Evolutionary conservation across 2,113 vertebrate species (phyloP), one percentile per base, ranked within the genome.

Genomic region (Holacanthus passer): DNA sequence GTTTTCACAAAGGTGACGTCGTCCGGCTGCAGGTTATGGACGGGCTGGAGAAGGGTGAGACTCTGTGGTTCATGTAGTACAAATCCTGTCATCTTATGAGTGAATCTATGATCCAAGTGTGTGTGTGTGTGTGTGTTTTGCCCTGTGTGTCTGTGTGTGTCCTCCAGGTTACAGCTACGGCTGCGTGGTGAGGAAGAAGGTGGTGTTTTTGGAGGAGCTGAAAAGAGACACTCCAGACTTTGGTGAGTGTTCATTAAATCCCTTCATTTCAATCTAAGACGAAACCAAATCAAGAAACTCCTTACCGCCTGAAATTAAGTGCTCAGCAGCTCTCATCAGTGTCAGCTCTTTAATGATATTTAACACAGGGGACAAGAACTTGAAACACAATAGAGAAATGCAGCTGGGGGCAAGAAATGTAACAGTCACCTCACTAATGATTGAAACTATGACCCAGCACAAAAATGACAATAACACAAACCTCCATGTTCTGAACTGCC

Each of bases 1-100:
- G 94, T 82, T 99, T 99, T 92, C 97, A 99, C 92, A 99, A 99
- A 92, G 98, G 98, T 2, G 98, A 99, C 91, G 95, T 99, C 90
- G 97, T 99, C 92, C 96, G 96, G 79, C 88, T 99, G 79, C 97
- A 98, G 89, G 93, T 95, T 0, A 91, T 96, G 94, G 96, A 99
- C 10, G 94, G 92, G 0, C 93, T 96, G 0, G 89, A 95, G 73
- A 93, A 90, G 91, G 98, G 98, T 98, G 83, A 94, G 94, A 72
- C 7, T 0, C 17, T 43, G 32, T 19, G 16, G 35, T 14, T 17
- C 48, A 24, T 41, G 53, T 31, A 7, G 6, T 20, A 10, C 12
- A 77, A 73, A 41, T 70, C 11, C n/a, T 63, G 29, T 37, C 14
- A 27, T 24, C 9, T 47, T 22, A 17, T 20, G 16, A 47, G 17